These are phyloP conservation scores for Thamnophis elegans DNA, from an alignment of 2,797 vertebrate genomes.

Conservation along the genomic window DNA sequence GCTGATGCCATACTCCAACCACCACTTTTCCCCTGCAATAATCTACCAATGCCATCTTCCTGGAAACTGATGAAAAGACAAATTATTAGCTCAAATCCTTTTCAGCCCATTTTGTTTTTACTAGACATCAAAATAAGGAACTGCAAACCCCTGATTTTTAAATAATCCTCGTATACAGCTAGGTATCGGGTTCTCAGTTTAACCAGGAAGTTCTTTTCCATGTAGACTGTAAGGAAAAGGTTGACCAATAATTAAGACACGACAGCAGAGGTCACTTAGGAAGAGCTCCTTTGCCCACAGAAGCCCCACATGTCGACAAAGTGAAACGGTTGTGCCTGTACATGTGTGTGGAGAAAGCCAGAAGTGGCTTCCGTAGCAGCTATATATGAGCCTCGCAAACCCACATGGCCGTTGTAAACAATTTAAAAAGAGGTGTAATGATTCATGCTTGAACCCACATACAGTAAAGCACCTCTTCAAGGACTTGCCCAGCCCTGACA, in stretches of 20 bases:
- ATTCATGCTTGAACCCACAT: neutral
- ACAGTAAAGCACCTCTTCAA: neutral
- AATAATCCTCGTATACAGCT: neutral
- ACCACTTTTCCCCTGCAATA: neutral
- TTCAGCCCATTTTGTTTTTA: neutral
- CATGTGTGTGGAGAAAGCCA: neutral
- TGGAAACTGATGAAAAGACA: neutral
- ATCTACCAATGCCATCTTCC: neutral
- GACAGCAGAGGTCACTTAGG: too few species aligned
- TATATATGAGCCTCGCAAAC: neutral
- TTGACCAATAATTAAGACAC: neutral
- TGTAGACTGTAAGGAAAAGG: neutral
- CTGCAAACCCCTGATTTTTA: neutral
- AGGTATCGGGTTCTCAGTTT: neutral
- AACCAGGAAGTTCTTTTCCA: neutral
- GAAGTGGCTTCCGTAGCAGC: neutral
- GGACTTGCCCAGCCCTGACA: neutral
- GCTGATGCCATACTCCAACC: neutral
- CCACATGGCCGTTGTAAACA: neutral
- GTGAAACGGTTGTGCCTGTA: neutral
- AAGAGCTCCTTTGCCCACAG: neutral
- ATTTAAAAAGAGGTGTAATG: neutral
- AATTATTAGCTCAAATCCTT: neutral
- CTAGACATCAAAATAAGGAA: neutral
- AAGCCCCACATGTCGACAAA: neutral